Evolutionary conservation across 2,113 vertebrate species (phyloP).

Genomic region (Ctenomys sociabilis): DNA sequence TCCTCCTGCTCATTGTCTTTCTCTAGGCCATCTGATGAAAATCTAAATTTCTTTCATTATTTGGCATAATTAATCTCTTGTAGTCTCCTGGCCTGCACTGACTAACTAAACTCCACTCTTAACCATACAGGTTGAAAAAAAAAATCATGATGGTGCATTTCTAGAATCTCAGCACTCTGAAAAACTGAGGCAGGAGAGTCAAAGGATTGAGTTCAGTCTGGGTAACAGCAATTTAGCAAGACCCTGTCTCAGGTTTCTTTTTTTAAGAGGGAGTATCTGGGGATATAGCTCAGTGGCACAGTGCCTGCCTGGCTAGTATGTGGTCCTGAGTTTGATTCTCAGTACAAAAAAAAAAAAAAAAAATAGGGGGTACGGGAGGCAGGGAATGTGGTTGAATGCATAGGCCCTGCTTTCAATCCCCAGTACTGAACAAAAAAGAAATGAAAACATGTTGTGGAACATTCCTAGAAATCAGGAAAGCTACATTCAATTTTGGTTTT

Average conservation of each 20-base stretch:
- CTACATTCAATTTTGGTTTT: slow-evolving; percentile 29
- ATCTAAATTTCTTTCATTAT: slow-evolving; percentile 37
- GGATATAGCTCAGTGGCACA: background rate
- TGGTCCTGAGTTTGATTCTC: too few relatives aligned
- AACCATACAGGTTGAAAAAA: slow-evolving; percentile 24
- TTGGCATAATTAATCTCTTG: slow-evolving; percentile 24
- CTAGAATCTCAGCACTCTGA: background rate
- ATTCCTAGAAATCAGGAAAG: background rate
- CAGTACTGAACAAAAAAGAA: background rate
- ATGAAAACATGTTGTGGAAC: background rate
- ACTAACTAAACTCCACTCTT: background rate
- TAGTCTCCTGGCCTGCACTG: background rate
- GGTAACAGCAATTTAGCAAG: background rate
- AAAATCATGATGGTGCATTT: background rate
- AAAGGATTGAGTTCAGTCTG: background rate
- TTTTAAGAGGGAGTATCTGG: background rate
- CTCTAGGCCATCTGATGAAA: background rate
- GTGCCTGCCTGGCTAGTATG: too few relatives aligned
- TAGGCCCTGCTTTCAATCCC: background rate
- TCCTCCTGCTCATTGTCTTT: slow-evolving; percentile 4
- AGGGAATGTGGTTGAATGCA: background rate
- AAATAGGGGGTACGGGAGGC: too few relatives aligned
- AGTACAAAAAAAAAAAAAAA: too few relatives aligned
- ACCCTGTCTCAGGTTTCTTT: background rate
- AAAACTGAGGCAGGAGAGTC: background rate